Conservation (phyloP, 35 echinoderm and acorn worm genomes). For the Ptychodera flava region DNA sequence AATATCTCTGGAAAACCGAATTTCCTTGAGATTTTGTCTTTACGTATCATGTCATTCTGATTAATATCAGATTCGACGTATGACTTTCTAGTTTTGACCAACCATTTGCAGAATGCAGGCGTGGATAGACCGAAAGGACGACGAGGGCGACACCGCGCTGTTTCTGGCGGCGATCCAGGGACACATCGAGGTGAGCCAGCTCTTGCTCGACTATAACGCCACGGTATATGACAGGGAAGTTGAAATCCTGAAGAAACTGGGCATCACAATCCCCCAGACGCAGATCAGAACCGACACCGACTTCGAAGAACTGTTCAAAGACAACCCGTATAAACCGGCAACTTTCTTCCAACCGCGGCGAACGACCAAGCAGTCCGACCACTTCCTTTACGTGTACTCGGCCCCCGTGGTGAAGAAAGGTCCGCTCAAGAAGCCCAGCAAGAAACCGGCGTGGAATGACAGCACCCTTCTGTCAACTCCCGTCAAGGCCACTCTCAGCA, state of each 20-base stretch:
- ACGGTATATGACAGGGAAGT: not conserved
- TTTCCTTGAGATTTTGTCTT: no score
- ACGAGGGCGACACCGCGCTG: not conserved
- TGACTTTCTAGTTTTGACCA: no score
- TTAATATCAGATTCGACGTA: no score
- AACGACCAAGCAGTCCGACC: not conserved
- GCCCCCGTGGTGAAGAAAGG: not conserved
- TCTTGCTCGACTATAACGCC: not conserved
- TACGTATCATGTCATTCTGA: no score
- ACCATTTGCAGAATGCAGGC: not conserved
- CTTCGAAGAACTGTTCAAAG: not conserved
- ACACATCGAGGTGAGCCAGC: not conserved
- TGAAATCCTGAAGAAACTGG: not conserved
- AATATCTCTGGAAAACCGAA: no score
- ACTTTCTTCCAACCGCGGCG: not conserved
- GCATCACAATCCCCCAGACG: not conserved
- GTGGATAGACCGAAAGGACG: not conserved
- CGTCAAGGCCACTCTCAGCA: no score
- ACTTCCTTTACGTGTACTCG: not conserved
- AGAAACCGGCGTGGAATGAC: not conserved
- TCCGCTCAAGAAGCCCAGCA: not conserved
- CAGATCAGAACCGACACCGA: not conserved
- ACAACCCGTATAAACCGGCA: not conserved
- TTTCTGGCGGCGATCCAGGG: not conserved
- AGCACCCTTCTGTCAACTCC: not conserved